These are phyloP conservation scores for Tetheella fluctuosa DNA, from an alignment of 2,888 invertebrate species.

Conservation along the genomic window DNA sequence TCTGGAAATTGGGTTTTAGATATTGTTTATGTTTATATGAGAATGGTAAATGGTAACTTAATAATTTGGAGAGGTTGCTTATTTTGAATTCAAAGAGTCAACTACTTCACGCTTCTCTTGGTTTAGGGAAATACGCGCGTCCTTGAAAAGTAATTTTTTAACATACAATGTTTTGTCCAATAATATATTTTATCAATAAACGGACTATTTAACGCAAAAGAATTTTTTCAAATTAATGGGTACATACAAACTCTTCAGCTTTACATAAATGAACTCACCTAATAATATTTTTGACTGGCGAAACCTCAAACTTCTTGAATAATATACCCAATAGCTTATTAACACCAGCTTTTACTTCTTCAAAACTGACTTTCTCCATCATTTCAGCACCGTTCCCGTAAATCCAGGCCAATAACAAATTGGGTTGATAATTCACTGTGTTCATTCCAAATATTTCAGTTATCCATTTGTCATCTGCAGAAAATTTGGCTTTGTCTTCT, in stretches of 20 bases:
- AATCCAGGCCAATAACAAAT: constrained; percentile 87
- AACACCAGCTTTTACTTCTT: constrained; percentile 81
- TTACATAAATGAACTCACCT: constrained; percentile 73
- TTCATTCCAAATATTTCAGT: constrained; percentile 85
- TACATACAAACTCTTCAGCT: no score
- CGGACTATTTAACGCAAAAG: no score
- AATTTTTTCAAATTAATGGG: no score
- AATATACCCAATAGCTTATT: constrained; percentile 81
- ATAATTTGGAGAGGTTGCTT: no score
- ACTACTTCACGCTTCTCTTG: no score
- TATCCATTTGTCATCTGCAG: constrained; percentile 82
- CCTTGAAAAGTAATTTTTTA: no score
- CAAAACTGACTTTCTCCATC: constrained; percentile 84
- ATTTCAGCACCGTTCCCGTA: constrained; percentile 84
- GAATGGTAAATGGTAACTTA: no score
- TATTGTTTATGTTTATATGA: neutral
- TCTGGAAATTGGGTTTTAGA: constrained; percentile 57
- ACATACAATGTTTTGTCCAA: no score
- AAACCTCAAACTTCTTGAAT: constrained; percentile 78
- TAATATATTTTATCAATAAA: no score
- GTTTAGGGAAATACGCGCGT: no score
- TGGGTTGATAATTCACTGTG: constrained; percentile 84
- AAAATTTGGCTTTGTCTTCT: constrained; percentile 76
- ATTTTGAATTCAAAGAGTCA: no score
- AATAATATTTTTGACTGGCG: constrained; percentile 77